Evolutionary conservation across 30 jellyfish, hydroid and myxozoan genomes (phyloP), one percentile per base, ranked within the genome.

Genomic region (Rhopilema esculentum): DNA sequence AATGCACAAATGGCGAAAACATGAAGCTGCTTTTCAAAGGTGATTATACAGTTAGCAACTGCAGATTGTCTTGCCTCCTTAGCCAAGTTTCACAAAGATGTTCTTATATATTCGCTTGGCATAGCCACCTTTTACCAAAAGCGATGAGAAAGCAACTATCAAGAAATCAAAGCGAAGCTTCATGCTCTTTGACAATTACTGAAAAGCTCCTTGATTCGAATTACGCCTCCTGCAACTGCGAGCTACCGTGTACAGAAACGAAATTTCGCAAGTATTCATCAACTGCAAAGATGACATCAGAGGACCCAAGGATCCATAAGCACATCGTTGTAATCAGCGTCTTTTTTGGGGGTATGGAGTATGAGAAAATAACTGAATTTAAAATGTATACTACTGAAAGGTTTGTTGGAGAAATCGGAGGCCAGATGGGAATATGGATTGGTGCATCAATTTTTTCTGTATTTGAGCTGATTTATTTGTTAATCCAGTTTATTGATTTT

Each of bases 361-460:
- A 63, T 52, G 67, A 25, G 40, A 51, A 24, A 65, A 24, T 63
- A 67, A 63, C 22, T 7, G 94, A 85, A 30, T 52, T 27, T 49
- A 19, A 25, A 50, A 53, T 66, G 26, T 74, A 72, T 72, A 73
- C 83, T 0, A 23, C 27, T 29, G 83, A 30, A 0, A 51, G 53
- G 51, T 49, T 85, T 17, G 25, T 85, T 21, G 73, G 94, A 24
- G 84, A 85, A 23, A 33, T 75, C 27, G 94, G 94, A 0, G 94
- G 94, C 25, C 94, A 85, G 69, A 85, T 85, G 94, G 94, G 94
- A 0, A 85, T 85, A 19, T 85, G 94, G 94, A 63, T 85, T 26
- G 94, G 94, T 2, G 94, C 94, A 31, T 85, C 94, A 51, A 66
- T 85, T 23, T 85, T 85, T 77, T 85, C 94, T 17, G 8, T 85